Evolutionary conservation across 1,140 invertebrate genomes (phyloP).

Genomic region (Kradibia gibbosae): DNA sequence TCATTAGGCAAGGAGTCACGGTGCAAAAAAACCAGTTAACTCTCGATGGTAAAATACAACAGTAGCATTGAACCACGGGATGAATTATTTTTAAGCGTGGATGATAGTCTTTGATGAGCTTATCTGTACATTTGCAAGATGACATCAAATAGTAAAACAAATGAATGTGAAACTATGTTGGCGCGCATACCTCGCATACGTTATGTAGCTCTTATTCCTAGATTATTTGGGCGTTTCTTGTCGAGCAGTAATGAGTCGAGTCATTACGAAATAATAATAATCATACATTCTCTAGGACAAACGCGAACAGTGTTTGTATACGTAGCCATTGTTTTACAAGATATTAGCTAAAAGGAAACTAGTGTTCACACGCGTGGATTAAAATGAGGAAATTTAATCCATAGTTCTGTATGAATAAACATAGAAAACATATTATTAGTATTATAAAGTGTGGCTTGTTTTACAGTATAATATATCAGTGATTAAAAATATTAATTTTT

Average conservation of each 20-base stretch:
- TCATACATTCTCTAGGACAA: neutral
- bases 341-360: neutral
- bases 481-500: no score
- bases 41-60: neutral
- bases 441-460: no score
- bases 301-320: neutral
- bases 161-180: neutral
- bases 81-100: constrained; percentile 27
- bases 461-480: no score
- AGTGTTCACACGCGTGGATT: neutral
- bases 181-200: neutral
- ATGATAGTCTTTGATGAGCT: neutral
- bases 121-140: constrained; percentile 15
- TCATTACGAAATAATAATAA: neutral
- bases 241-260: neutral
- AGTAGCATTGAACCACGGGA: neutral
- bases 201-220: neutral
- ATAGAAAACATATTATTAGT: no score
- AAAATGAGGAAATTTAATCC: neutral
- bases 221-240: neutral
- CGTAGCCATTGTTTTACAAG: neutral
- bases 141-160: constrained; percentile 1
- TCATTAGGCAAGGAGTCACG: constrained; percentile 6
- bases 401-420: no score
- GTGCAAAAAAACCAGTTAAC: constrained; percentile 5